Base-by-base conservation (phyloP, 1,140 invertebrate genomes). In the Frieseomelitta varia region DNA sequence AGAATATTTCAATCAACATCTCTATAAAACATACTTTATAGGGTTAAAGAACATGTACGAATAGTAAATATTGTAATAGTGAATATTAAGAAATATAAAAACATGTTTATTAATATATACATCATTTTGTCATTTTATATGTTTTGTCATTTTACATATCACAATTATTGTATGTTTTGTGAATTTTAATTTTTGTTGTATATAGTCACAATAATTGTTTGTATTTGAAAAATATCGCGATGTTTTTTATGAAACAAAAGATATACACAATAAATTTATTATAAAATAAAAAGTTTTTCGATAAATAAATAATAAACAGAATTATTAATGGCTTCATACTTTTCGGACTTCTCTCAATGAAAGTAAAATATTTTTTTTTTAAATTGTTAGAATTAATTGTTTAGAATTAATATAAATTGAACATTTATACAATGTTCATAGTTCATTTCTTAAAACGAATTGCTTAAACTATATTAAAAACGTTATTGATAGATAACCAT, bases 61-160 rank as follows among this genome's bases (percentile, higher is more conserved):
- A 58, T 12, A 17, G 24, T n/a, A 4, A 61, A 58, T 58, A 58
- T 19, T 39, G 4, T 34, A 75, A 34, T 14, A 51, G 0, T 24
- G 30, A 34, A 24, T 34, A 75, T 47, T 27, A 61, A 61, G 74
- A 76, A 61, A 76, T 76, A 58, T 47, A 61, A 76, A 72, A 76
- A 58, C 56, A 61, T 61, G 56, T 76, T 76, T 76, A 76, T 61
- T 76, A 58, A 30, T 39, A 75, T 21, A 47, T 76, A 61, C 15
- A 76, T 30, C 30, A 21, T 61, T 61, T 58, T 61, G 19, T 76
- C 30, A 79, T 63, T 65, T 81, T 47, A 81, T 30, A n/a, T n/a
- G n/a, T 61, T 61, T 58, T 61, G 19, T 76, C 30, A 79, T 63
- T 65, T 81, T 47, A 81, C 2, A n/a, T 51, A 81, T 81, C 58